phyloP scores from a whole-genome alignment of 1,140 invertebrate species.

The Notospermus geniculatus region DNA sequence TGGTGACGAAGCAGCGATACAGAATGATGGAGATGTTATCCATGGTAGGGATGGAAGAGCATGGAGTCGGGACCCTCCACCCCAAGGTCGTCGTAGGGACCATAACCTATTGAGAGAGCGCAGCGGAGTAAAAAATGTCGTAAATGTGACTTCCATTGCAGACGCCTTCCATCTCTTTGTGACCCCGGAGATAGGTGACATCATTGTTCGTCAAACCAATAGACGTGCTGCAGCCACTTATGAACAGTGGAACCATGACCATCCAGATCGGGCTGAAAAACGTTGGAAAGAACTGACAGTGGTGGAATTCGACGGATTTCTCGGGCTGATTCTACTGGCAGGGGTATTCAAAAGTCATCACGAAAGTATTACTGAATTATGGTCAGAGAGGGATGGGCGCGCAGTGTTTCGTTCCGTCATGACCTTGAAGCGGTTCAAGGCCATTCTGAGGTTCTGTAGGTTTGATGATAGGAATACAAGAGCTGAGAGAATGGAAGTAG shows the following conservation, averaged over 20 bases:
- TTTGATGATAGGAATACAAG: conserved; percentile 35
- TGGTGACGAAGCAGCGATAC: no score
- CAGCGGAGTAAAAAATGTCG: background rate
- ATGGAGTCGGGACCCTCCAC: background rate
- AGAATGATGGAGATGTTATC: no score
- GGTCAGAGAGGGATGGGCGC: conserved; percentile 8
- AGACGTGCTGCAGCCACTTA: background rate
- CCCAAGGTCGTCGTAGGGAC: background rate
- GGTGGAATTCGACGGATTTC: conserved; percentile 19
- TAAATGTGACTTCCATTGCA: background rate
- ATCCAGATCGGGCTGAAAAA: background rate
- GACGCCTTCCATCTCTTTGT: background rate
- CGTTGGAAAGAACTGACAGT: conserved; percentile 12
- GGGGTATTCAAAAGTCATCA: conserved; percentile 5
- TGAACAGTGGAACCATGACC: background rate
- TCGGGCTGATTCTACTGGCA: conserved; percentile 15
- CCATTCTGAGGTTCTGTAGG: conserved; percentile 20
- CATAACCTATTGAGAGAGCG: background rate
- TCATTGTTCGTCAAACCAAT: background rate
- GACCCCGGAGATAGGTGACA: background rate
- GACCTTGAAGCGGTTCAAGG: conserved; percentile 18
- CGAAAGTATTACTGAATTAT: conserved; percentile 8
- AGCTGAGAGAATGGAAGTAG: conserved; percentile 17
- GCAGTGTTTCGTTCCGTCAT: conserved; percentile 21
- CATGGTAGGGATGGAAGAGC: background rate